Conservation (phyloP, 2,888 invertebrate genomes). For the Sinohyriopsis cumingii region DNA sequence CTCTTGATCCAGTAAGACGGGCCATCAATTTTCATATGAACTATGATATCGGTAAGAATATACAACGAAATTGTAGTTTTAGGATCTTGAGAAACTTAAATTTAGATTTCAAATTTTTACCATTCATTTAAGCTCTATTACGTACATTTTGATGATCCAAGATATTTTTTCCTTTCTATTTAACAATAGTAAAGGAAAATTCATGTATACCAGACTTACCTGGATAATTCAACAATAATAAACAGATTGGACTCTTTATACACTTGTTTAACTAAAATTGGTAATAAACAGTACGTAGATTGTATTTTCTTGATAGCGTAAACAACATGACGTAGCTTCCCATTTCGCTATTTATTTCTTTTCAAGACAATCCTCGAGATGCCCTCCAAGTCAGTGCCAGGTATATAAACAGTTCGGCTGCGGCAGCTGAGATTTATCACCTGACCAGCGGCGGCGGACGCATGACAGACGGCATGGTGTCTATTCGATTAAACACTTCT, state of each 20-base stretch:
- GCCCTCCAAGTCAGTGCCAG: constrained; percentile 47
- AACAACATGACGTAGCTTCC: too few relatives aligned
- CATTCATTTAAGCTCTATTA: not conserved
- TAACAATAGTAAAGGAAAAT: too few relatives aligned
- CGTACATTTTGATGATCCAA: not conserved
- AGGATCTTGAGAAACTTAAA: not conserved
- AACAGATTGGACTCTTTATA: too few relatives aligned
- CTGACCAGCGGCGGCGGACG: constrained; percentile 28
- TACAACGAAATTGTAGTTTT: not conserved
- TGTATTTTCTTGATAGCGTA: too few relatives aligned
- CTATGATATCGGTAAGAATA: constrained; percentile 42
- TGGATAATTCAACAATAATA: too few relatives aligned
- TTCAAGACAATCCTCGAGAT: constrained; percentile 49
- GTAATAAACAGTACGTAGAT: too few relatives aligned
- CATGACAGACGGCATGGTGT: constrained; percentile 42
- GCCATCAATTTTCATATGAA: constrained; percentile 31
- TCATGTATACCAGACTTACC: too few relatives aligned
- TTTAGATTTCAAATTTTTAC: not conserved
- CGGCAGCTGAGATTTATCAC: constrained; percentile 47
- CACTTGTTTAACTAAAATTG: too few relatives aligned
- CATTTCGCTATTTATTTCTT: not conserved
- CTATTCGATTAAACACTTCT: constrained; percentile 51
- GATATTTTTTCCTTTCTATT: too few relatives aligned
- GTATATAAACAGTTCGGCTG: constrained; percentile 48
- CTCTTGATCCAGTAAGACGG: constrained; percentile 22